Conservation (phyloP, 2,888 invertebrate genomes). For the Tipula lateralis region DNA sequence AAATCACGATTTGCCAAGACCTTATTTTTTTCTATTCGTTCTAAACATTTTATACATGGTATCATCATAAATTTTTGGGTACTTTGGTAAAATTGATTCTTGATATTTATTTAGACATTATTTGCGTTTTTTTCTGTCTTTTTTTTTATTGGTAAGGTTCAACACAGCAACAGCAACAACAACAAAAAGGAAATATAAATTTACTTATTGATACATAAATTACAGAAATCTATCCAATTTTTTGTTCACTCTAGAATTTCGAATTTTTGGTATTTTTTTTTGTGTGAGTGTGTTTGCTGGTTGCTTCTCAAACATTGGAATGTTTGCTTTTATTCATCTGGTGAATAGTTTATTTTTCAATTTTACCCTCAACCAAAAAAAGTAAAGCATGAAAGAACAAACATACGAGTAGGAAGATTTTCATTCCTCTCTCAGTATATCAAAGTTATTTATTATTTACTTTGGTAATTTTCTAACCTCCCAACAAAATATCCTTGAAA, state of each 20-base stretch:
- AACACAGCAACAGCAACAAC: background rate
- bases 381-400: background rate
- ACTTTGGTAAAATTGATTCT: conserved; percentile 19
- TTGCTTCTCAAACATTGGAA: background rate
- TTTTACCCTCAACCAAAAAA: background rate
- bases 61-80: conserved; percentile 11
- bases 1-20: background rate
- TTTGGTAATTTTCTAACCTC: background rate
- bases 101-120: conserved; percentile 24
- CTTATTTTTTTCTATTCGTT: background rate
- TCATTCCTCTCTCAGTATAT: background rate
- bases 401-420: background rate
- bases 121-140: background rate
- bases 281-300: background rate
- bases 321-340: background rate
- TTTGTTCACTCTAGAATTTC: background rate
- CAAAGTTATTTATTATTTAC: conserved; percentile 11
- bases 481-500: background rate
- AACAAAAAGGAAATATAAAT: background rate
- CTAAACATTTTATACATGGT: background rate
- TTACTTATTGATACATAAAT: conserved; percentile 24
- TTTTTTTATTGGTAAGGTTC: background rate
- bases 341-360: conserved; percentile 7
- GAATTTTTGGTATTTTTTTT: background rate
- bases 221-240: background rate